Evolutionary conservation across 1,140 invertebrate species (phyloP).

Genomic region (Drosophila melanica): DNA sequence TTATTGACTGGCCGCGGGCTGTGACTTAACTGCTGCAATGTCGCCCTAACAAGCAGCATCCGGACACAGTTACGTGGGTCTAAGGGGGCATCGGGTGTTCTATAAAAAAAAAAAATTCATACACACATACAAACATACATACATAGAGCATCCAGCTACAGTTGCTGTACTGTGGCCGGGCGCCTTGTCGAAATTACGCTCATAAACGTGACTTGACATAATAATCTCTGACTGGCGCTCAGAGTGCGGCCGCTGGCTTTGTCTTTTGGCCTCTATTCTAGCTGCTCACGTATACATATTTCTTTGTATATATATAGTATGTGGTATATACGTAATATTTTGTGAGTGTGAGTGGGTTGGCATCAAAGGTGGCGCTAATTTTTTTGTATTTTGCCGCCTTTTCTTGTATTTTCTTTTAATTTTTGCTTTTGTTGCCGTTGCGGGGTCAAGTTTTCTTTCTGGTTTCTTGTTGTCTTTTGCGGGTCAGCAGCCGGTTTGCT

Average conservation of each 20-base stretch:
- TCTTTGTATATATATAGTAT: not conserved
- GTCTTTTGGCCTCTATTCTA: constrained; percentile 56
- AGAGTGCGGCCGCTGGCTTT: constrained; percentile 65
- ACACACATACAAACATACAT: constrained; percentile 6
- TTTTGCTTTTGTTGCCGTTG: constrained; percentile 50
- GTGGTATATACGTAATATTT: constrained; percentile 6
- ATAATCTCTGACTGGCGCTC: constrained; percentile 76
- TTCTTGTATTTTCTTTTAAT: constrained; percentile 66
- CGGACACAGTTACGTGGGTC: constrained; percentile 37
- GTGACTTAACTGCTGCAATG: constrained; percentile 76
- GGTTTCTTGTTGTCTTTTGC: constrained; percentile 58
- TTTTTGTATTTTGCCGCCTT: constrained; percentile 52
- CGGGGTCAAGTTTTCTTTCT: constrained; percentile 63
- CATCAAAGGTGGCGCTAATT: constrained; percentile 70
- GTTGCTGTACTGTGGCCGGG: constrained; percentile 44
- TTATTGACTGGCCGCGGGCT: constrained; percentile 77
- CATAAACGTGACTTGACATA: constrained; percentile 83
- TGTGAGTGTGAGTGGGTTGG: constrained; percentile 10
- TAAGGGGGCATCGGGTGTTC: constrained; percentile 2
- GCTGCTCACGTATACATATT: constrained; percentile 12
- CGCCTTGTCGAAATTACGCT: constrained; percentile 80
- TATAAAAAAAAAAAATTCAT: not conserved
- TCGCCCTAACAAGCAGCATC: constrained; percentile 71
- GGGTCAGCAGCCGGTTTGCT: constrained; percentile 65
- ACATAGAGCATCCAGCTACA: constrained; percentile 9